Percentiles rank a stretch among this genome's conserved stretches.
phyloP scores from a whole-genome alignment of 2,888 invertebrate genomes.

The Rhyacophila evoluta region DNA sequence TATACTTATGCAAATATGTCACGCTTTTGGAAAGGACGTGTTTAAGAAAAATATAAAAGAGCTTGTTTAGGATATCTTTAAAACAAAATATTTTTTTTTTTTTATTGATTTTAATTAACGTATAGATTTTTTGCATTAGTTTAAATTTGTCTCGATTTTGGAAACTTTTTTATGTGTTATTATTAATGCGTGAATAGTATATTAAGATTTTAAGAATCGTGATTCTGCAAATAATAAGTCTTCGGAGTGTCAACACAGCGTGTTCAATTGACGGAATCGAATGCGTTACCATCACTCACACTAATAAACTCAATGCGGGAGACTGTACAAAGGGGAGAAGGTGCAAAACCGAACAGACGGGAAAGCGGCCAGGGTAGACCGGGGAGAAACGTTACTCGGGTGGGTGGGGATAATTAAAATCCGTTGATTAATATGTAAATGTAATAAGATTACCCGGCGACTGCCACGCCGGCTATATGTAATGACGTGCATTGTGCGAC shows the following conservation, averaged over 20 bases:
- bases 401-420: constrained; percentile 93
- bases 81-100: too few species aligned
- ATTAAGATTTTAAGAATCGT: too few species aligned
- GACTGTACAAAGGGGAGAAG: constrained; percentile 20
- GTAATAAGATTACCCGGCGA: constrained; percentile 89
- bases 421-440: constrained; percentile 99
- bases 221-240: neutral
- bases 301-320: constrained; percentile 14
- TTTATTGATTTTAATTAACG: too few species aligned
- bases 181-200: too few species aligned
- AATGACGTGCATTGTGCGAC: constrained; percentile 53
- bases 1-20: too few species aligned
- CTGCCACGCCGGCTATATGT: constrained; percentile 56
- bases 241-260: neutral
- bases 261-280: constrained; percentile 22
- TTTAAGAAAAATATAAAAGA: too few species aligned
- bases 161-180: too few species aligned
- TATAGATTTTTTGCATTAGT: too few species aligned
- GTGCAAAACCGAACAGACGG: constrained; percentile 14
- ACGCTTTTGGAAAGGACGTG: too few species aligned
- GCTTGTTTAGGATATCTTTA: too few species aligned
- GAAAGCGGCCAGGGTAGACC: constrained; percentile 58
- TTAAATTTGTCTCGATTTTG: too few species aligned
- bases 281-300: constrained; percentile 8
- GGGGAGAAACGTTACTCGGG: constrained; percentile 56